Conservation (phyloP, 1,140 invertebrate genomes). For the Aricia agestis region DNA sequence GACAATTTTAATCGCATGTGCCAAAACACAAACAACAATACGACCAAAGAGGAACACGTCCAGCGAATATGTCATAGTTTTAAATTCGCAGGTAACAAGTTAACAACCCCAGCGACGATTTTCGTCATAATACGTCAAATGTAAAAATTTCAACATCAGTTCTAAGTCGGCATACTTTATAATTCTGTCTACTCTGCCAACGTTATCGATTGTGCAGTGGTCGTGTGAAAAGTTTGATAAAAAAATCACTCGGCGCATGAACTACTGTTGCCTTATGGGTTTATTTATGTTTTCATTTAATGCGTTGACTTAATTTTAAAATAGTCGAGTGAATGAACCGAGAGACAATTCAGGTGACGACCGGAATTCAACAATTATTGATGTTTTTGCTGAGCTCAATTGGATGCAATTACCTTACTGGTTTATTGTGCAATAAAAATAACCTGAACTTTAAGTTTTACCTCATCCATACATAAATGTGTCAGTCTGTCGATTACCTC, state of each 20-base stretch:
- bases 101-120: no score
- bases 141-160: no score
- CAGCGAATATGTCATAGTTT: no score
- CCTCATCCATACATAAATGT: no score
- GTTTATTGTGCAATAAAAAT: neutral
- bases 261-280: conserved; percentile 4
- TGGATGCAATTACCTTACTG: neutral
- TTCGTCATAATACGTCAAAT: no score
- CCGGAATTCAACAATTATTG: neutral
- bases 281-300: conserved; percentile 15
- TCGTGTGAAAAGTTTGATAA: conserved; percentile 16
- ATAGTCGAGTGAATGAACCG: neutral
- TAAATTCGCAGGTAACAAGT: no score
- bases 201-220: neutral
- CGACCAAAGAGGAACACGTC: no score
- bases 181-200: no score
- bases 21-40: no score
- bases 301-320: conserved; percentile 2
- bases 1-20: no score
- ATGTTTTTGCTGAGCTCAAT: neutral
- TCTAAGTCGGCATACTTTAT: no score
- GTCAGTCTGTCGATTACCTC: neutral
- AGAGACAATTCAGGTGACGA: neutral
- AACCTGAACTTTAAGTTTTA: no score
- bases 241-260: conserved; percentile 3